phyloP scores from a whole-genome alignment of 2,797 vertebrate species.

The Cryptoprocta ferox region DNA sequence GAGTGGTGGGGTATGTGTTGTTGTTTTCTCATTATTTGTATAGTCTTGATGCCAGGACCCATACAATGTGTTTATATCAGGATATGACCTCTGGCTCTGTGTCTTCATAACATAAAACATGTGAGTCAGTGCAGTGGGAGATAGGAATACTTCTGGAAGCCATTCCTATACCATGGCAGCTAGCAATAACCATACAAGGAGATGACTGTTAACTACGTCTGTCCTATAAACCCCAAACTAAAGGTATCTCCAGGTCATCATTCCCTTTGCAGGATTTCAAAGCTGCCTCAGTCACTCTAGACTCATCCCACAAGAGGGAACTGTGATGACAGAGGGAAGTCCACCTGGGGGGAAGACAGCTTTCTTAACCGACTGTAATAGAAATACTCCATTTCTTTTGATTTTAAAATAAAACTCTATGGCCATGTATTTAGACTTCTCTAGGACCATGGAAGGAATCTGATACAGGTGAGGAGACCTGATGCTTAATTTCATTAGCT shows the following conservation, averaged over 20 bases:
- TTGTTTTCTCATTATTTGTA: background rate
- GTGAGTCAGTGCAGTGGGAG: background rate
- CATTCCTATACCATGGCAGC: background rate
- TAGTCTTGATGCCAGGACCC: background rate
- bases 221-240: background rate
- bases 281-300: background rate
- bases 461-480: background rate
- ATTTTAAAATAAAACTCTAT: background rate
- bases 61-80: background rate
- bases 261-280: background rate
- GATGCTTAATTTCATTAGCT: background rate
- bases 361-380: background rate
- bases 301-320: background rate
- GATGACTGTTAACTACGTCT: background rate
- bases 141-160: background rate
- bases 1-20: constrained; percentile 91
- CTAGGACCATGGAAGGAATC: background rate
- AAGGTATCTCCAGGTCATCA: background rate
- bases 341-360: background rate
- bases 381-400: background rate
- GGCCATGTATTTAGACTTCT: background rate
- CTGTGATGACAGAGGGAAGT: background rate
- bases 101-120: background rate
- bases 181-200: background rate
- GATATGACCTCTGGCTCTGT: background rate